These are phyloP conservation scores for Brachionus angularis DNA, from an alignment of 1,140 invertebrate genomes.

Conservation along the genomic window DNA sequence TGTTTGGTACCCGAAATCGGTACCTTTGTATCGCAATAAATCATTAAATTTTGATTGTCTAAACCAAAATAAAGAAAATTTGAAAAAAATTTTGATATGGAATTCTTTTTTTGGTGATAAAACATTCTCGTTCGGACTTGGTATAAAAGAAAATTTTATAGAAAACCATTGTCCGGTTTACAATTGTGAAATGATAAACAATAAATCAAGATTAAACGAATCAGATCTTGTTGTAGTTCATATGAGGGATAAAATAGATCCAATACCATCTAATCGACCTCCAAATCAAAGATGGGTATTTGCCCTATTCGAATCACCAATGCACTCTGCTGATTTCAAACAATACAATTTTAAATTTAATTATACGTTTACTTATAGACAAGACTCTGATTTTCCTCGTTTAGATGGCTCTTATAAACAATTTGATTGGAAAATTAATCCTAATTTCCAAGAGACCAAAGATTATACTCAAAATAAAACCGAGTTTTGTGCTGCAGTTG, in stretches of 20 bases:
- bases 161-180: conserved; percentile 18
- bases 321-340: conserved; percentile 1
- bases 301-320: conserved; percentile 10
- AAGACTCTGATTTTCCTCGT: conserved; percentile 6
- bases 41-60: conserved; percentile 25
- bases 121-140: neutral
- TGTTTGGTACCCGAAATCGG: neutral
- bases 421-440: neutral
- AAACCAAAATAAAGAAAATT: neutral
- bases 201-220: neutral
- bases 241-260: conserved; percentile 6
- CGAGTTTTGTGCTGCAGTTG: neutral
- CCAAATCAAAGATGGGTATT: conserved; percentile 35
- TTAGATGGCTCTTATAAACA: neutral
- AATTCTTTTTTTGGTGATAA: conserved; percentile 8
- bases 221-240: conserved; percentile 26
- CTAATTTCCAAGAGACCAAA: neutral
- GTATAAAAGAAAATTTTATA: neutral
- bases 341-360: neutral
- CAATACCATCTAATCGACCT: neutral
- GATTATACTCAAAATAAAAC: neutral
- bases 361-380: neutral
- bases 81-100: conserved; percentile 35
- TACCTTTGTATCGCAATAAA: neutral
- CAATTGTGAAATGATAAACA: conserved; percentile 15